Evolutionary conservation across 2,888 invertebrate genomes (phyloP).

Genomic region (Argyra leucocephala): DNA sequence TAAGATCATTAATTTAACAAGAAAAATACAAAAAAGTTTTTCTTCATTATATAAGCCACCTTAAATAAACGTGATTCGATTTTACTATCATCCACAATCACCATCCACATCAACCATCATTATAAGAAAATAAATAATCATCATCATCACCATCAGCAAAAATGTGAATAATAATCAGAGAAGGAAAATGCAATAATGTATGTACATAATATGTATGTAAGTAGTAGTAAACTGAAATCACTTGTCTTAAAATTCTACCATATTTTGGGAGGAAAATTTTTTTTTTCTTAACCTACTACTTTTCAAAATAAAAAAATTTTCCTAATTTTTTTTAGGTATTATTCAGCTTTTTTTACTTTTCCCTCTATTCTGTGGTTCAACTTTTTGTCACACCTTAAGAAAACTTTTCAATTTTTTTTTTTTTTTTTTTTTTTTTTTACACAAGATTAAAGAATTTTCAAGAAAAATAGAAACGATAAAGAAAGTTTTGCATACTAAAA

Average conservation of each 20-base stretch:
- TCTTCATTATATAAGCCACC: neutral
- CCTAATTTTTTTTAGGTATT: neutral
- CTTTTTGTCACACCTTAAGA: neutral
- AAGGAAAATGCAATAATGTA: too few species aligned
- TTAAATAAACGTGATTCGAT: constrained; percentile 1
- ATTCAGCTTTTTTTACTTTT: neutral
- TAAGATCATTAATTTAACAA: neutral
- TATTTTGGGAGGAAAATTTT: neutral
- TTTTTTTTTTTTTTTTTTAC: too few species aligned
- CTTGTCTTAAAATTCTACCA: neutral
- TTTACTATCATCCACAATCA: neutral
- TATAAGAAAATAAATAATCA: too few species aligned
- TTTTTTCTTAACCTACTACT: neutral
- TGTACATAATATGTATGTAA: too few species aligned
- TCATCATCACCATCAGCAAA: too few species aligned
- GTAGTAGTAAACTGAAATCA: neutral
- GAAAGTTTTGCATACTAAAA: neutral
- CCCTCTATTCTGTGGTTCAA: neutral
- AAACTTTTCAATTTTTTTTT: too few species aligned
- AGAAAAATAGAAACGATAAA: neutral
- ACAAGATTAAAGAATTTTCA: constrained; percentile 6
- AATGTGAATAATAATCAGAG: too few species aligned
- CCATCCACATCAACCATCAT: too few species aligned
- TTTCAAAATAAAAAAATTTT: neutral
- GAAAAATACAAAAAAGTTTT: too few species aligned